Evolutionary conservation across 2,113 vertebrate species (phyloP).

Genomic region (Tupaia tana): DNA sequence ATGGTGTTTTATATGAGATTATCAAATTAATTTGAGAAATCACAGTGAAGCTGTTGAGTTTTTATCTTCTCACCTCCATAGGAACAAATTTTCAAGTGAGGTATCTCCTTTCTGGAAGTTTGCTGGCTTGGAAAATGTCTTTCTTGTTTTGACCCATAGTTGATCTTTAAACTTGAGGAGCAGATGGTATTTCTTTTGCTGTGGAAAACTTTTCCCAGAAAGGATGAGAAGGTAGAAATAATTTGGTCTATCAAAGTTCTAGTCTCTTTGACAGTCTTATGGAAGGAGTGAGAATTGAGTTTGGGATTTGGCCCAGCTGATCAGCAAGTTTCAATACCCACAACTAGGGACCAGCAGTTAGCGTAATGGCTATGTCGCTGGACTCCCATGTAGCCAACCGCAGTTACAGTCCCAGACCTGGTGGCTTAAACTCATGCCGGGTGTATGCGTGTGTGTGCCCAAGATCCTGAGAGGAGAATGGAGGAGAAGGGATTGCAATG

Average conservation of each 20-base stretch:
- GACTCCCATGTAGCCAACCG: no score
- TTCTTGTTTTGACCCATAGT: neutral
- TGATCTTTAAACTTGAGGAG: neutral
- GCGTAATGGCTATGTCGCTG: no score
- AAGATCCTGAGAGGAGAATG: no score
- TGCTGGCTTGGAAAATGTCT: neutral
- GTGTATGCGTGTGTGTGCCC: no score
- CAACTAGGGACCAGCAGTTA: neutral
- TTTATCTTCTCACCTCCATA: neutral
- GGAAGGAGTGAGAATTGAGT: neutral
- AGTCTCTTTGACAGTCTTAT: neutral
- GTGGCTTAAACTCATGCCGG: no score
- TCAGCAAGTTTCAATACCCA: neutral
- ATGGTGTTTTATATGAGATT: neutral
- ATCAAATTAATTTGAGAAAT: conserved; percentile 22
- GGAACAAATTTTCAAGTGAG: neutral
- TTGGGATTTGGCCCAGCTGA: neutral
- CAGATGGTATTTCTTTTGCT: neutral
- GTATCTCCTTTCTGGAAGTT: neutral
- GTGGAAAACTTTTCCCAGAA: neutral
- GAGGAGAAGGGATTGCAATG: no score
- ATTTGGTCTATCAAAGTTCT: neutral
- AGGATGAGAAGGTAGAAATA: neutral
- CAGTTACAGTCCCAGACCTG: no score
- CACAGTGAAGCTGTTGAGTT: neutral